These are phyloP conservation scores for Lagocephalus sceleratus DNA, from an alignment of 2,797 vertebrate species.

Conservation along the genomic window DNA sequence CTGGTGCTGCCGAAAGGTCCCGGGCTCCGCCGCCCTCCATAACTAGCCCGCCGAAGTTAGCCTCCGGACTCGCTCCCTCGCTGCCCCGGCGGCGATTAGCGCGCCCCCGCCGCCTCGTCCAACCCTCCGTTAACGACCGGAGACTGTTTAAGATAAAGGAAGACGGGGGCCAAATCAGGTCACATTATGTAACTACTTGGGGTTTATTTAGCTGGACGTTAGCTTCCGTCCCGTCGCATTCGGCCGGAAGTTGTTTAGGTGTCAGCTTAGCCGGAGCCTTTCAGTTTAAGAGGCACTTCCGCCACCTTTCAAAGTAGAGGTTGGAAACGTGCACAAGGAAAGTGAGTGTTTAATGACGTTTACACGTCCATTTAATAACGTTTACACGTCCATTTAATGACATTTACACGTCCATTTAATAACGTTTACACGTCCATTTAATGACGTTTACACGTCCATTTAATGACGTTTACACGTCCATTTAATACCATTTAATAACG, in stretches of 20 bases:
- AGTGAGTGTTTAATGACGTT: too few species aligned
- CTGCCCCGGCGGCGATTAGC: conserved; percentile 11
- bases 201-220: conserved; percentile 9
- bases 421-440: too few species aligned
- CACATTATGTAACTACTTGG: not conserved
- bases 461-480: too few species aligned
- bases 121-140: not conserved
- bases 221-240: conserved; percentile 50
- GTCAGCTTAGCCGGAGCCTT: conserved; percentile 8
- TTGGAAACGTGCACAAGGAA: too few species aligned
- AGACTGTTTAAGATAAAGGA: not conserved
- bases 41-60: conserved; percentile 55
- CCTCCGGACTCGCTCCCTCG: conserved; percentile 43
- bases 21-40: conserved; percentile 43
- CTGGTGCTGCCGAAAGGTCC: conserved; percentile 22
- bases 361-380: too few species aligned
- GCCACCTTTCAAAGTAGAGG: conserved; percentile 35
- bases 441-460: too few species aligned
- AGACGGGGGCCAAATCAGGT: not conserved
- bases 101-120: not conserved
- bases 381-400: too few species aligned
- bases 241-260: conserved; percentile 30
- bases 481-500: too few species aligned
- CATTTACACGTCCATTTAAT: too few species aligned
- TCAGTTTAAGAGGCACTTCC: conserved; percentile 21